Evolutionary conservation across 2,888 invertebrate genomes (phyloP).

Genomic region (Orchesella flavescens): DNA sequence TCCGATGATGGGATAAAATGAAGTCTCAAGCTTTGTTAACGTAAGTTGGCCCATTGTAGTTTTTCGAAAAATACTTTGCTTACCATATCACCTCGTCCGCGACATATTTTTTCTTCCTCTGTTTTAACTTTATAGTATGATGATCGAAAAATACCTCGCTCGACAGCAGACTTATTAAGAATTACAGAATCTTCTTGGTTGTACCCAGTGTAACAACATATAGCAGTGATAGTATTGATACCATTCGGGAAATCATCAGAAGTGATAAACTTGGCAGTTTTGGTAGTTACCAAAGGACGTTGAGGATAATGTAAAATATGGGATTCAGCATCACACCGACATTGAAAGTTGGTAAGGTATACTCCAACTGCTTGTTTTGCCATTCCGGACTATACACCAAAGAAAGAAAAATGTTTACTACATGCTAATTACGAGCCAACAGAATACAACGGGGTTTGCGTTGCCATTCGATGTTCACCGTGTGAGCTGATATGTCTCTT

Average conservation of each 20-base stretch:
- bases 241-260: constrained; percentile 73
- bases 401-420: not conserved
- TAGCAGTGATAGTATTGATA: constrained; percentile 79
- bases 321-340: constrained; percentile 79
- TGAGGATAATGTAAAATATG: constrained; percentile 80
- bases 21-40: too few relatives aligned
- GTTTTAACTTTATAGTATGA: constrained; percentile 43
- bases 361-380: constrained; percentile 80
- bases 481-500: too few relatives aligned
- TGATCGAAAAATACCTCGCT: constrained; percentile 78
- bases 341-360: constrained; percentile 79
- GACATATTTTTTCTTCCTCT: constrained; percentile 40
- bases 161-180: constrained; percentile 78
- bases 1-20: too few relatives aligned
- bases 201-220: constrained; percentile 79
- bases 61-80: not conserved
- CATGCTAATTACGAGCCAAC: not conserved
- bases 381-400: constrained; percentile 76
- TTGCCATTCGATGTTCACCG: too few relatives aligned
- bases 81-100: constrained; percentile 47
- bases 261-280: constrained; percentile 78
- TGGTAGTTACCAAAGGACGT: constrained; percentile 78
- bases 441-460: too few relatives aligned
- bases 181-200: constrained; percentile 81
- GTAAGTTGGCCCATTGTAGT: too few relatives aligned